A percentile compares a stretch with the other conserved stretches of the same genome.
These are phyloP conservation scores for Sebastes schlegelii DNA, from an alignment of 2,113 vertebrate species.

Conservation along the genomic window DNA sequence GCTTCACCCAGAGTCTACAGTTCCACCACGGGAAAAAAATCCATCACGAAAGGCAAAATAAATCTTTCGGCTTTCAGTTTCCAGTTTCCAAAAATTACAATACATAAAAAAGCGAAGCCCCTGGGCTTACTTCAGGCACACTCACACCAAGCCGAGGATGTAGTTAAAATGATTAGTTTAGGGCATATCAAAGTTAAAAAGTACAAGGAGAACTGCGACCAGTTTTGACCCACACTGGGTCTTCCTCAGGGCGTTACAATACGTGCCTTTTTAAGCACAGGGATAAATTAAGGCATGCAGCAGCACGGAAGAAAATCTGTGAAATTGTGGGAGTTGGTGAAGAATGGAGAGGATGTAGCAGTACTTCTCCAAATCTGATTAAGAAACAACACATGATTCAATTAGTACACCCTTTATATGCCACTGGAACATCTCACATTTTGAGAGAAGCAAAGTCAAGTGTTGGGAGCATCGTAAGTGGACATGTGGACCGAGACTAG, in stretches of 20 bases:
- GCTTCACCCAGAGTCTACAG: constrained; percentile 12
- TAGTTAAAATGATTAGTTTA: background rate
- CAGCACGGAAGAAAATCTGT: background rate
- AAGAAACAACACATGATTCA: constrained; percentile 12
- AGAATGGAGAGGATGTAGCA: constrained; percentile 9
- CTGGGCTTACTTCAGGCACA: background rate
- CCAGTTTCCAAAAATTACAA: constrained; percentile 9
- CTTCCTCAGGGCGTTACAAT: background rate
- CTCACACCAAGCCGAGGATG: background rate
- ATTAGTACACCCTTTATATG: constrained; percentile 1
- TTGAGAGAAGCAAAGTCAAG: constrained; percentile 30
- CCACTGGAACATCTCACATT: background rate
- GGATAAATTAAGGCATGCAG: constrained; percentile 24
- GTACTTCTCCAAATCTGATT: constrained; percentile 35
- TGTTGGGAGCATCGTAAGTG: constrained; percentile 1
- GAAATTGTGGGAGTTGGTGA: constrained; percentile 27
- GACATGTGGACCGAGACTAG: constrained; percentile 12
- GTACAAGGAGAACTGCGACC: background rate
- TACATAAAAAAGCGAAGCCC: background rate
- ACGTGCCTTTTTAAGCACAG: background rate
- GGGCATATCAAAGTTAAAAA: background rate
- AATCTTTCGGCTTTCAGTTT: background rate
- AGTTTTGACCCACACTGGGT: background rate
- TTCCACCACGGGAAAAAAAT: background rate
- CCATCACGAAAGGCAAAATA: constrained; percentile 7